Evolutionary conservation across 2,113 vertebrate genomes (phyloP).

Genomic region (Aphelocoma coerulescens): DNA sequence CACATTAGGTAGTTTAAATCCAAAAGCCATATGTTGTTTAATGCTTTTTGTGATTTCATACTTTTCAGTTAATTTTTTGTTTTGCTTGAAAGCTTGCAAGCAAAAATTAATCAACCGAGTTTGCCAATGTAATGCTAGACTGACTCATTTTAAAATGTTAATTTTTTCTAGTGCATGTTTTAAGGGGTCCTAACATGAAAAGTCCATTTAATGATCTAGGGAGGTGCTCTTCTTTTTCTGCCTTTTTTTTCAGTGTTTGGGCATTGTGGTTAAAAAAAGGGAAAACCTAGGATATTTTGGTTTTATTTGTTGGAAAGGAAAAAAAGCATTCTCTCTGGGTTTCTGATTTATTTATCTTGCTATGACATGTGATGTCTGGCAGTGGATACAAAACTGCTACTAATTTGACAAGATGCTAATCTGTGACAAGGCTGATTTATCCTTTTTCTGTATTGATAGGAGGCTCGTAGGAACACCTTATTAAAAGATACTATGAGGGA

Average conservation of each 20-base stretch:
- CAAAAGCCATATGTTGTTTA: background rate
- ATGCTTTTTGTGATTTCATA: background rate
- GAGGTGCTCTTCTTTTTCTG: background rate
- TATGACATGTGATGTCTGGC: background rate
- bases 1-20: background rate
- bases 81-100: background rate
- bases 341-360: background rate
- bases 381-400: background rate
- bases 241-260: background rate
- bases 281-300: background rate
- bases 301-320: background rate
- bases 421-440: background rate
- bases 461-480: constrained; percentile 90
- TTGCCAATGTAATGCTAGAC: background rate
- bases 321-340: background rate
- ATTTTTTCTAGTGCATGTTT: background rate
- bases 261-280: background rate
- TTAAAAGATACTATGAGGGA: constrained; percentile 97
- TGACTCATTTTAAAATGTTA: background rate
- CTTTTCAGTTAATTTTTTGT: background rate
- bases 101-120: background rate
- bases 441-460: constrained; percentile 68
- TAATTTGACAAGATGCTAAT: background rate
- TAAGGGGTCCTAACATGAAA: background rate
- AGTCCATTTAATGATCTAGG: background rate